Base-by-base conservation (phyloP, 2,797 vertebrate genomes). In the Poliocrania exsul region DNA sequence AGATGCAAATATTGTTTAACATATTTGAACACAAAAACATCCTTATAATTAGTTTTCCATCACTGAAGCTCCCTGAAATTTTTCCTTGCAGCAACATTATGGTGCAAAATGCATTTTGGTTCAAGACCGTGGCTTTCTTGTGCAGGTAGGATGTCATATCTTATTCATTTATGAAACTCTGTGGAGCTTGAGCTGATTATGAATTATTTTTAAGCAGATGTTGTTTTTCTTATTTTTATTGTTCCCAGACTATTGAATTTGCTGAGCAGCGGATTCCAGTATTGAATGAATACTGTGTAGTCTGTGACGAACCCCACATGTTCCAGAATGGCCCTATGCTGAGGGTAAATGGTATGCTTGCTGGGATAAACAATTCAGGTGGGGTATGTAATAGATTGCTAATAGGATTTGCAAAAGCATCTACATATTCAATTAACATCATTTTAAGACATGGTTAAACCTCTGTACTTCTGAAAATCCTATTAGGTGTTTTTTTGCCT, bases 281-380 rank as follows among this genome's bases (percentile, higher is more conserved):
- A 29, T 86, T 99, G 83, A 99, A 98, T 57, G 98, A 99, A 92
- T 98, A 98, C 92, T 99, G 98, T 92, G 98, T 99, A 92, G 98
- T 99, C 86, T 99, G 98, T 83, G 98, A 99, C 35, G 98, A 99
- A 91, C 98, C 98, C 33, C 98, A 99, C 21, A 98, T 99, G 62
- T 99, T 99, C 96, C 98, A 98, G 88, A 98, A 99, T 86, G 98
- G 98, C 89, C 98, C 98, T 56, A 99, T 99, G 98, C 98, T 99
- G 56, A 96, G 98, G 97, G 98, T 98, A 78, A 98, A 98, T 97
- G 57, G 23, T 60, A 35, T 28, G 23, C 64, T 56, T 77, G 28
- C 31, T 44, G 13, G 31, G 28, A 31, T 60, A 50, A 74, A 61
- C 50, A 51, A 51, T 51, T 51, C 33, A 83, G 49, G n/a, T 31